phyloP scores from a whole-genome alignment of 37 sponge, comb jelly and placozoan species.

The Mnemiopsis leidyi region DNA sequence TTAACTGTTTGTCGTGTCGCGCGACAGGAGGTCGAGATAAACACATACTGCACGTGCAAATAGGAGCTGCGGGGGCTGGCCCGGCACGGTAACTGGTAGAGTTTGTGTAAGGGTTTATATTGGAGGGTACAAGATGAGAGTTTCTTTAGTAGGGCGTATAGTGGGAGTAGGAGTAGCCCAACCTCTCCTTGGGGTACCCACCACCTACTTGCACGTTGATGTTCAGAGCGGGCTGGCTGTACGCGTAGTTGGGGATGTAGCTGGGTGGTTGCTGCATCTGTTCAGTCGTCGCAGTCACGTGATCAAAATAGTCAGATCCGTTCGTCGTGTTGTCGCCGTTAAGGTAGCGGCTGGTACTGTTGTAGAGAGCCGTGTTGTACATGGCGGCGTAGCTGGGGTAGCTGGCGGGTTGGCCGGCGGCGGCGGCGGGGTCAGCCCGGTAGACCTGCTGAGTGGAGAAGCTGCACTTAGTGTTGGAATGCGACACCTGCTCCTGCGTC shows the following conservation, averaged over 20 bases:
- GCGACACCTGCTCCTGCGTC: neutral
- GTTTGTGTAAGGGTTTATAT: neutral
- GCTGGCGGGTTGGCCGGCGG: neutral
- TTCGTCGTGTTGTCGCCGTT: neutral
- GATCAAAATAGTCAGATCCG: neutral
- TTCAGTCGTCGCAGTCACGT: neutral
- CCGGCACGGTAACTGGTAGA: neutral
- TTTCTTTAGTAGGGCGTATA: constrained; percentile 23
- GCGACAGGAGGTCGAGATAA: too few relatives aligned
- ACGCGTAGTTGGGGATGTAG: constrained; percentile 46
- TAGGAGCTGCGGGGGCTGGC: too few relatives aligned
- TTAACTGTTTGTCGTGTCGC: too few relatives aligned
- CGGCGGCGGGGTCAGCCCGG: neutral
- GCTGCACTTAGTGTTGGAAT: neutral
- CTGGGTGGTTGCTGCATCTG: neutral
- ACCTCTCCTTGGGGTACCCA: neutral
- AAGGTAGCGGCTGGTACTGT: constrained; percentile 10
- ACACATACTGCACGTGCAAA: too few relatives aligned
- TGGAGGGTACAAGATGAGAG: neutral
- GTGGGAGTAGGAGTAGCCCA: constrained; percentile 32
- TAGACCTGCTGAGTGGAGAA: neutral
- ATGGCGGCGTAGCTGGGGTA: constrained; percentile 3
- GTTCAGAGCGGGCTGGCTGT: neutral
- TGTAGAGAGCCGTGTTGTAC: constrained; percentile 34
- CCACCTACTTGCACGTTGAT: constrained; percentile 5